Evolutionary conservation across 1,140 invertebrate genomes (phyloP).

Genomic region (Holotrichia oblita): DNA sequence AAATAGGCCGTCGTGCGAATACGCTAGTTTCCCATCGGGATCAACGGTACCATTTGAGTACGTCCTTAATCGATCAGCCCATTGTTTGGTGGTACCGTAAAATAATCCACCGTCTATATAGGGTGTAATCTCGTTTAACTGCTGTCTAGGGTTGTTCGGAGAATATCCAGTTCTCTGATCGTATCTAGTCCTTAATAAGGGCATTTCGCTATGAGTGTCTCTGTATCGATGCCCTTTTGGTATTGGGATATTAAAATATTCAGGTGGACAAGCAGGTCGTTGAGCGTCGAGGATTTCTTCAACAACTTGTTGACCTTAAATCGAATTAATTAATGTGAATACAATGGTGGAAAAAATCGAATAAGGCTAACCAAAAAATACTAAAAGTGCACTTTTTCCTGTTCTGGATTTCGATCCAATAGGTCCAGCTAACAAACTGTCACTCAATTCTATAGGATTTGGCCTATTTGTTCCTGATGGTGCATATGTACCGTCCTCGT

Average conservation of each 20-base stretch:
- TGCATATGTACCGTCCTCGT: conserved; percentile 71
- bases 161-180: conserved; percentile 63
- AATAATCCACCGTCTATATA: conserved; percentile 70
- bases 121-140: conserved; percentile 72
- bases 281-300: conserved; percentile 73
- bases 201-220: conserved; percentile 60
- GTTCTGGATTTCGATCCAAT: conserved; percentile 63
- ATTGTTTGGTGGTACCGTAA: conserved; percentile 69
- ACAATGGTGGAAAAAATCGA: not conserved
- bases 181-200: conserved; percentile 64
- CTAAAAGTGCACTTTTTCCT: conserved; percentile 72
- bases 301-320: conserved; percentile 69
- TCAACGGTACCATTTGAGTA: conserved; percentile 63
- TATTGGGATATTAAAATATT: conserved; percentile 69
- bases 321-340: not conserved
- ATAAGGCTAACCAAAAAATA: conserved; percentile 70
- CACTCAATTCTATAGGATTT: conserved; percentile 67
- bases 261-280: conserved; percentile 66
- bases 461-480: conserved; percentile 63
- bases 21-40: conserved; percentile 61
- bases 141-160: conserved; percentile 68
- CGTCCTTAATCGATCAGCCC: conserved; percentile 66
- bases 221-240: conserved; percentile 61
- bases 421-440: conserved; percentile 64
- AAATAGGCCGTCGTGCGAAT: conserved; percentile 61